A percentile compares a stretch with the other conserved stretches of the same genome.
Conservation (phyloP, 2,113 vertebrate species). For the Micronycteris hirsuta region DNA sequence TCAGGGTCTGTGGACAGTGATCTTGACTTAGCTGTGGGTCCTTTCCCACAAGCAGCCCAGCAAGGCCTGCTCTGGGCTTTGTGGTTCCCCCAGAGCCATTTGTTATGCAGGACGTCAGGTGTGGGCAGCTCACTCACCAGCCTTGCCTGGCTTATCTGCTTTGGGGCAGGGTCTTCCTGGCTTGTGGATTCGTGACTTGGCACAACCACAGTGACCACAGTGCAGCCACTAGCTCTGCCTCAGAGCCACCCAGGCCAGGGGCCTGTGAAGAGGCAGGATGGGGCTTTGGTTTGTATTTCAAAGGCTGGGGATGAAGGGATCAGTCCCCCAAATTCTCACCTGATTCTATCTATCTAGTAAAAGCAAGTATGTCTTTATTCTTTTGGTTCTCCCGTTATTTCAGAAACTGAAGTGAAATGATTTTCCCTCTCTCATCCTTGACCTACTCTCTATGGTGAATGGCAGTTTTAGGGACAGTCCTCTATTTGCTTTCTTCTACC, state of each 20-base stretch:
- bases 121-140: not conserved
- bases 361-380: not conserved
- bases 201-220: slow-evolving; percentile 10
- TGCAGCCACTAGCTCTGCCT: not conserved
- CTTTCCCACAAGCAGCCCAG: not conserved
- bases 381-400: not conserved
- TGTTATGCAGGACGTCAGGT: not conserved
- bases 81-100: slow-evolving; percentile 4
- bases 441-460: not conserved
- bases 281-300: not conserved
- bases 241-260: not conserved
- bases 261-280: not conserved
- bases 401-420: not conserved
- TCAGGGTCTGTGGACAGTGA: not conserved
- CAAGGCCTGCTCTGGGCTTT: not conserved
- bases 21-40: not conserved
- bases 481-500: not conserved
- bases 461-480: not conserved
- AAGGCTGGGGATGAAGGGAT: not conserved
- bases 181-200: slow-evolving; percentile 20
- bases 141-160: slow-evolving; percentile 44
- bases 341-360: not conserved
- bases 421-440: not conserved
- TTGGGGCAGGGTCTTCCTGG: slow-evolving; percentile 44
- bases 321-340: not conserved